Evolutionary conservation across 2,797 vertebrate species (phyloP), one percentile per base, ranked within the genome.

Genomic region (Lithobates pipiens): DNA sequence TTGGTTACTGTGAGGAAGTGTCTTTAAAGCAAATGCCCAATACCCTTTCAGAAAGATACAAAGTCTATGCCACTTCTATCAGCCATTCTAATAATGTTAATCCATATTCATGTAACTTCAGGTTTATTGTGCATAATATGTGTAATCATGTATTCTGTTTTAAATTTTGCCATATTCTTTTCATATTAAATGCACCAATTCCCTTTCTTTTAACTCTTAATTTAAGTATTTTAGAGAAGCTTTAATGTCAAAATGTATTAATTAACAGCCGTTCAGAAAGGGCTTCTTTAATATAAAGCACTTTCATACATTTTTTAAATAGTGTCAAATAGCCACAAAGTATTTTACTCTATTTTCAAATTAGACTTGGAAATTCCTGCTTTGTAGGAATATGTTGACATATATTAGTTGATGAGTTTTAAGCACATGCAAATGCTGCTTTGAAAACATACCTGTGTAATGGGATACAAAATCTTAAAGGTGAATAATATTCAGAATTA

Each of bases 81-180:
- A 81, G 54, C 69, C 11, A 61, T 81, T 72, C 21, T 61, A 81
- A 72, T 81, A 82, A 42, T 42, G 34, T 57, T 82, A 82, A 82
- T 82, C 50, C 70, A 73, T 82, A 82, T 82, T 73, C 57, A 82
- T 82, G 36, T 63, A 65, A 44, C 50, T 29, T 42, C 80, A 65
- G 34, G 54, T 73, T 81, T 73, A 81, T 73, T n/a, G 10, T 82
- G 80, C 80, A 82, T 73, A 74, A 44, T 73, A 74, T 82, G 34
- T 65, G 54, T 73, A 82, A 82, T 82, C 32, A 82, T 73, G 39
- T 82, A 82, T 82, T 82, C 80, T 82, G 69, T 82, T 74, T 82
- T 44, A 73, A 81, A 82, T 44, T 73, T 21, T 72, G 70, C 7
- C 70, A 73, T 65, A 32, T 39, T 69, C 50, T 74, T 82, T 80